These are phyloP conservation scores for Thysanoteuthis rhombus DNA, from an alignment of 2,888 invertebrate genomes.

Conservation along the genomic window DNA sequence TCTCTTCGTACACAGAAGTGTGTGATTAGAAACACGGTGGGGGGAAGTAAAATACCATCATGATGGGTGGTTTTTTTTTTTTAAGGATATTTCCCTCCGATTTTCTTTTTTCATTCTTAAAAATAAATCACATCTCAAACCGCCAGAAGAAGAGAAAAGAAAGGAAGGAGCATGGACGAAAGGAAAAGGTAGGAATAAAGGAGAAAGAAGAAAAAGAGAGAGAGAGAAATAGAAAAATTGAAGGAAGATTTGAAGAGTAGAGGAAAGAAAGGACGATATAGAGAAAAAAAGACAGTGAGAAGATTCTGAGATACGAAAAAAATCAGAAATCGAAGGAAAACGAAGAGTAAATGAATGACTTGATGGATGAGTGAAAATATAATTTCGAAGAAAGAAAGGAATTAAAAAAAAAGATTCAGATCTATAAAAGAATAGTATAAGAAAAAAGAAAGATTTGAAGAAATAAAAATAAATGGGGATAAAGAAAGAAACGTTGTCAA, in stretches of 20 bases:
- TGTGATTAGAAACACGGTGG: background rate
- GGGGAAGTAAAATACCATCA: background rate
- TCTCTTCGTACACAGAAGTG: background rate
- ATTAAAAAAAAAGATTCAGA: too few relatives aligned
- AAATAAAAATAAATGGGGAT: too few relatives aligned
- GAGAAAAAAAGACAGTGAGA: background rate
- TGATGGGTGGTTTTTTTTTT: background rate
- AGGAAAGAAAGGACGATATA: background rate
- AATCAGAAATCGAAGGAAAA: background rate
- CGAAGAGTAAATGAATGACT: background rate
- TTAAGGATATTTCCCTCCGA: background rate
- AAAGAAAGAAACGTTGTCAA: too few relatives aligned
- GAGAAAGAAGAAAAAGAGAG: background rate
- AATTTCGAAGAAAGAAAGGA: too few relatives aligned
- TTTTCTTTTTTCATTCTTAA: background rate
- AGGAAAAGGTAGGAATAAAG: background rate
- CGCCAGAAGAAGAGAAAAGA: background rate
- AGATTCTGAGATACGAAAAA: background rate
- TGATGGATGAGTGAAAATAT: too few relatives aligned
- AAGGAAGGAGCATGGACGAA: background rate
- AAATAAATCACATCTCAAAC: background rate
- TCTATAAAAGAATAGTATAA: too few relatives aligned
- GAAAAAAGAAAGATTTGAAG: too few relatives aligned
- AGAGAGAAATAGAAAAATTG: background rate
- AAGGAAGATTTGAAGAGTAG: background rate